Conservation (phyloP, 2,113 vertebrate genomes). For the human (Homo sapiens) region DNA sequence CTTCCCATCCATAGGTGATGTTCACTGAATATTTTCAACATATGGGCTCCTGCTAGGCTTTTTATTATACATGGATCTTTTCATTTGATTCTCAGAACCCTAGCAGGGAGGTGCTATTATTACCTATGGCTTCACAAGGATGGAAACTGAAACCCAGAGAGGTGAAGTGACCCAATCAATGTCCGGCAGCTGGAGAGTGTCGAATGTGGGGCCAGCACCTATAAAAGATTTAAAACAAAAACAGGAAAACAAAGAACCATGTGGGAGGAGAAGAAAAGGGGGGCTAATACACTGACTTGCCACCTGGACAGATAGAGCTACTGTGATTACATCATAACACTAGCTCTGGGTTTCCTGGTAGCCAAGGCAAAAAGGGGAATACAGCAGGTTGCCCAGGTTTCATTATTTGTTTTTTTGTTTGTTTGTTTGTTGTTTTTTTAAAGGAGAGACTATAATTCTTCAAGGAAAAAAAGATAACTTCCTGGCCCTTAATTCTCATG, state of each 20-base stretch:
- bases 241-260: background rate
- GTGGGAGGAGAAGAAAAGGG: background rate
- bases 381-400: background rate
- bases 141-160: background rate
- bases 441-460: background rate
- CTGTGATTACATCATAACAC: background rate
- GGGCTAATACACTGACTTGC: background rate
- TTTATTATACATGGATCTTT: background rate
- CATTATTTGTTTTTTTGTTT: background rate
- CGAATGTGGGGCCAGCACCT: accelerated
- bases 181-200: no score
- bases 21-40: background rate
- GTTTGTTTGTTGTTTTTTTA: background rate
- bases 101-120: background rate
- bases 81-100: background rate
- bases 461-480: background rate
- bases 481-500: background rate
- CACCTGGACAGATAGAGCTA: background rate
- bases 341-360: background rate
- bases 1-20: accelerated
- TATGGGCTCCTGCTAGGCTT: background rate
- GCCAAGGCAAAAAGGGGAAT: constrained; percentile 25
- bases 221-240: background rate
- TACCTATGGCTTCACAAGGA: background rate
- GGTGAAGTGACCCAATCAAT: background rate